Conservation (phyloP, 2,888 invertebrate species). For the Lydus trimaculatus region DNA sequence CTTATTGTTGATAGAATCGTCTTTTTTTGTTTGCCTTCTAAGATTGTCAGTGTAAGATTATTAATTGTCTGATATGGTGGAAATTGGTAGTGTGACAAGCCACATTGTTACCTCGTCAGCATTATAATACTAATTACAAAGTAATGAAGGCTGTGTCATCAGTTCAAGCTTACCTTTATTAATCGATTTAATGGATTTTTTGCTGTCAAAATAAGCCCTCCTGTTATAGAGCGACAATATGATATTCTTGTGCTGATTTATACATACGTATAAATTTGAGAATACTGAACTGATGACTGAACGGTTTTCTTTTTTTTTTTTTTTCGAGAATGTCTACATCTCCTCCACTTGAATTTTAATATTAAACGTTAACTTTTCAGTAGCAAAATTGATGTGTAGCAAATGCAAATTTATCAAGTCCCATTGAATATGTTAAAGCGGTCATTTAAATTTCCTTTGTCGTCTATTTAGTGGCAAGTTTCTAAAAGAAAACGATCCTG, state of each 20-base stretch:
- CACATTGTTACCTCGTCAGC: conserved; percentile 10
- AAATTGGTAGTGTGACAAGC: background rate
- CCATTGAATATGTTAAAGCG: conserved; percentile 29
- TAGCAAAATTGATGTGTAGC: conserved; percentile 28
- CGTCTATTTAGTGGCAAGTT: background rate
- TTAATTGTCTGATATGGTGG: background rate
- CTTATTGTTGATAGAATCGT: background rate
- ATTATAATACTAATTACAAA: conserved; percentile 28
- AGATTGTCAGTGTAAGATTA: background rate
- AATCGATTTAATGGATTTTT: conserved; percentile 8
- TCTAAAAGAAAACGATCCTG: background rate
- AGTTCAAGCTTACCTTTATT: background rate
- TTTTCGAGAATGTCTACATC: conserved; percentile 17
- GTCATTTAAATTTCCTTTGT: conserved; percentile 25
- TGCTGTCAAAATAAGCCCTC: background rate
- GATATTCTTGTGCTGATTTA: conserved; percentile 14
- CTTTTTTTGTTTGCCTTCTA: background rate
- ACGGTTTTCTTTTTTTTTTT: conserved; percentile 16
- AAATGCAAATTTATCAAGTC: conserved; percentile 30
- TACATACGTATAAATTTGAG: conserved; percentile 23
- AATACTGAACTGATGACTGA: conserved; percentile 26
- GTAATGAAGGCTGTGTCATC: conserved; percentile 18
- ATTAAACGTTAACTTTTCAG: conserved; percentile 24
- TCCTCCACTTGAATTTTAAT: conserved; percentile 33
- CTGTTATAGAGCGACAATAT: conserved; percentile 14